phyloP scores from a whole-genome alignment of 1,140 invertebrate genomes.

The Cyclargus thomasi region DNA sequence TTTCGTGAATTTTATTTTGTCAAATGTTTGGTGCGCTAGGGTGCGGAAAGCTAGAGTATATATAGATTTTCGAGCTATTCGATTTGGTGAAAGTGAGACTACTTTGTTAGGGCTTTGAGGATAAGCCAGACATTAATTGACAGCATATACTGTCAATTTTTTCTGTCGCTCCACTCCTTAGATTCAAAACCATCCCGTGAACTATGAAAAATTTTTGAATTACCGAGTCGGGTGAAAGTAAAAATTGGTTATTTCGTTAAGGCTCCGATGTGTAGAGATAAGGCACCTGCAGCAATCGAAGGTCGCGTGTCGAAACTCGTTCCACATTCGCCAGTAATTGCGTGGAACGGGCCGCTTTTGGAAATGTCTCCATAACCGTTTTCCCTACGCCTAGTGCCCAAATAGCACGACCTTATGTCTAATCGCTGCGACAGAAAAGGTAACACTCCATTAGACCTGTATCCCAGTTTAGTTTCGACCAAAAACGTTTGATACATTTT shows the following conservation, averaged over 20 bases:
- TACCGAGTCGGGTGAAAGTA: not conserved
- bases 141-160: too few relatives aligned
- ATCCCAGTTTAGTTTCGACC: not conserved
- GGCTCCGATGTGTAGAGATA: constrained; percentile 12
- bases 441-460: constrained; percentile 4
- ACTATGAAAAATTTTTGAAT: not conserved
- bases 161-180: too few relatives aligned
- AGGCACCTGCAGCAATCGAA: constrained; percentile 23
- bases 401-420: constrained; percentile 12
- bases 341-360: constrained; percentile 29
- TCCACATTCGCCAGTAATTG: constrained; percentile 30
- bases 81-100: too few relatives aligned
- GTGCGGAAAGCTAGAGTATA: too few relatives aligned
- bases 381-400: constrained; percentile 8
- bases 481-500: not conserved
- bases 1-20: too few relatives aligned
- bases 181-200: too few relatives aligned
- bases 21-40: too few relatives aligned
- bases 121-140: too few relatives aligned
- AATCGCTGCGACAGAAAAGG: constrained; percentile 7
- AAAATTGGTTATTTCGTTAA: constrained; percentile 7
- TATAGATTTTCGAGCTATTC: too few relatives aligned
- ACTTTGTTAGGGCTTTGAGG: too few relatives aligned
- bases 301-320: constrained; percentile 26
- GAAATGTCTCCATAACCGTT: constrained; percentile 23